Evolutionary conservation across 2,797 vertebrate species (phyloP), one percentile per base, ranked within the genome.

Genomic region (Halcyon leucocephala): DNA sequence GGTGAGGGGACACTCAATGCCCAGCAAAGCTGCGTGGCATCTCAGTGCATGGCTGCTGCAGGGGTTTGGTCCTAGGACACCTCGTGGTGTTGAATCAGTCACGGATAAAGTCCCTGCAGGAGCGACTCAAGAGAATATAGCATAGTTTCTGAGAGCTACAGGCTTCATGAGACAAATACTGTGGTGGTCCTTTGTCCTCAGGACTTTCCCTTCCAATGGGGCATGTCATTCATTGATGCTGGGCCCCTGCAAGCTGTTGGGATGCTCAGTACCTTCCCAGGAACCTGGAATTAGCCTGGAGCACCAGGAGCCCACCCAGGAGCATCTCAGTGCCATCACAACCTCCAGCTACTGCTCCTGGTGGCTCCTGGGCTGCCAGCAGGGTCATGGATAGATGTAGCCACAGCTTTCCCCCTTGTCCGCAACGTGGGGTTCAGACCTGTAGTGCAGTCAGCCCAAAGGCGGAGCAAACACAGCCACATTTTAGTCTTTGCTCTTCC

Each of bases 341-440:
- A 6, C 6, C 2, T 20, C 15, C 26, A 57, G 44, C 20, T 42
- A 35, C 61, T 78, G 42, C 42, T 90, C 29, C 20, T 87, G 33
- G 35, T 57, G 29, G 8, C 12, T 51, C 10, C 51, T 11, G 5
- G 11, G 33, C 28, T 67, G 42, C 18, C 4, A 1, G 11, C 37
- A 54, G 35, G 51, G 35, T 31, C 55, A 52, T 0, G 0, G 12
- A 7, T 62, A 4, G 29, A 33, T 35, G 16, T 5, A 76, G 37
- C n/a, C 12, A 67, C 33, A 46, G 61, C 26, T 61, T 20, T 41
- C 7, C 5, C 11, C 18, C 17, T 46, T 25, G 14, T n/a, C 9
- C 25, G 25, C 29, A 77, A 9, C 2, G 0, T 0, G 12, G 44
- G 44, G 18, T 33, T 0, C 0, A 84, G 39, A 51, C 7, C 39